Percentiles rank a stretch among this genome's conserved stretches.
Evolutionary conservation across 2,797 vertebrate genomes (phyloP).

Genomic region (Urocyon cinereoargenteus): DNA sequence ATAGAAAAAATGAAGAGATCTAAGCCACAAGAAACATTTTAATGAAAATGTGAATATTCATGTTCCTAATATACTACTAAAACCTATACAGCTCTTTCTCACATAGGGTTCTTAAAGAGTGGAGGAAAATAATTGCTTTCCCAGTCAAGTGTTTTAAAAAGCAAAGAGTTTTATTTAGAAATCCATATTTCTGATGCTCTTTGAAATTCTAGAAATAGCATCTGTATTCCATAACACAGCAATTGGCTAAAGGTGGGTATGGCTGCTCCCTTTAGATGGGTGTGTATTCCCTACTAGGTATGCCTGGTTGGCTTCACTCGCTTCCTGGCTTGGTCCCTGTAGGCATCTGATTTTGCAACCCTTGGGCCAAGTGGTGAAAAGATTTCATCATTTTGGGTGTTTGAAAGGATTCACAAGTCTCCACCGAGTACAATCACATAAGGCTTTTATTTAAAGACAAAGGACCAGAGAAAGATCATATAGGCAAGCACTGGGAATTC

Average conservation of each 20-base stretch:
- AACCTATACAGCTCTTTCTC: not conserved
- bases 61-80: not conserved
- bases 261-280: not conserved
- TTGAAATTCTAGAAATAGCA: not conserved
- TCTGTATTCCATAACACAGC: not conserved
- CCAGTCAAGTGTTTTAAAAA: not conserved
- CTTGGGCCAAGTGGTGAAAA: not conserved
- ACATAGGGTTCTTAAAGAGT: not conserved
- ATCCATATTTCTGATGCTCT: not conserved
- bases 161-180: slow-evolving; percentile 35
- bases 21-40: not conserved
- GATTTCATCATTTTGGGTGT: not conserved
- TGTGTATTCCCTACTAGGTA: not conserved
- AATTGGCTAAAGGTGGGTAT: not conserved
- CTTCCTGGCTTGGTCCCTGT: not conserved
- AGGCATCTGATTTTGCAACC: not conserved
- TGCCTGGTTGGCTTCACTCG: not conserved
- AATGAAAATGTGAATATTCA: not conserved
- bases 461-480: not conserved
- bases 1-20: not conserved
- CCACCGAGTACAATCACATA: not conserved
- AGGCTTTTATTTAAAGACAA: not conserved
- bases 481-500: not conserved
- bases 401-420: not conserved
- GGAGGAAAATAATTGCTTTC: slow-evolving; percentile 38